Evolutionary conservation across 2,888 invertebrate genomes (phyloP), one percentile per base, ranked within the genome.

Genomic region (Tinea pellionella): DNA sequence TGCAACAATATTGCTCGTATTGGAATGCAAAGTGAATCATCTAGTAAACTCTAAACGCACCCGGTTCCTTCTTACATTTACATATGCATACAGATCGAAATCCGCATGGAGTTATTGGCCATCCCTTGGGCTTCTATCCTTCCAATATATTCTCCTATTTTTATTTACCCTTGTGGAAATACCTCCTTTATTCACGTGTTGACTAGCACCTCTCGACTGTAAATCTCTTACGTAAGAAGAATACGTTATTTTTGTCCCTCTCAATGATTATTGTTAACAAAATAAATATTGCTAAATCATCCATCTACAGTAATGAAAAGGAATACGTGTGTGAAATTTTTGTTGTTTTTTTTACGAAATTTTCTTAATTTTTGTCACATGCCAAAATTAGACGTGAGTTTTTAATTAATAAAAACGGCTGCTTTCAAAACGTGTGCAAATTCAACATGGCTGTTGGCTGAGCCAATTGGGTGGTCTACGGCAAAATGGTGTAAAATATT

Each of bases 321-420:
- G 2, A 3, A 24, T 24, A 24, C 24, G 2, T 24, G 6, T 24
- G 24, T 24, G 6, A n/a, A n/a, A n/a, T n/a, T n/a, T 24, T 3
- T 24, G 3, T 24, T 3, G 24, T 3, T 24, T 24, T 24, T 24
- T 24, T 24, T 24, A 24, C 24, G 47, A 2, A 13, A 47, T 4
- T 4, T 47, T 16, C 47, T 16, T 15, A 8, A 47, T 15, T 47
- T n/a, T 47, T n/a, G 7, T n/a, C 47, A 15, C 16, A 15, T 47
- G 9, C 47, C 32, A 57, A 57, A 57, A 57, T 57, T 57, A 57
- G 32, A 66, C 66, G 15, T 62, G 65, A 67, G 67, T 68, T 70
- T 79, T 81, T 81, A 81, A 83, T 84, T 83, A 82, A 80, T 78
- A 80, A 81, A 79, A 83, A 83, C 80, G 80, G 78, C 75, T 70